phyloP scores from a whole-genome alignment of 2,113 vertebrate species.

The Micromys minutus region DNA sequence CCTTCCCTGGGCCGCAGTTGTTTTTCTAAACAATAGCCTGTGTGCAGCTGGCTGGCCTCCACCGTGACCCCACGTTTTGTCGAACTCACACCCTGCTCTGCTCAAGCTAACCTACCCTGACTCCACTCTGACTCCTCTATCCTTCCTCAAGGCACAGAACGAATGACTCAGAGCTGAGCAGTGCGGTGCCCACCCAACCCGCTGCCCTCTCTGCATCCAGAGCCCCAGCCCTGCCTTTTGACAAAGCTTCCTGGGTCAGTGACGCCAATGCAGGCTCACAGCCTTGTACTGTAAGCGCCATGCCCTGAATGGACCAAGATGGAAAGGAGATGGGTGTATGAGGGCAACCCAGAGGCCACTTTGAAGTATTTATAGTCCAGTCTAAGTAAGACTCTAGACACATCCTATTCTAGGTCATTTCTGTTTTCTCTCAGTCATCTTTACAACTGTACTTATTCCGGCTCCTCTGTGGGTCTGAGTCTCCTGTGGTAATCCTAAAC shows the following conservation, averaged over 20 bases:
- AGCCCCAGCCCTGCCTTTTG: background rate
- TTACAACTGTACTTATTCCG: background rate
- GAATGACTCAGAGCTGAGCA: background rate
- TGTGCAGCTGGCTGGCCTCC: background rate
- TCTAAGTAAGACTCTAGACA: background rate
- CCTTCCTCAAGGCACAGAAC: constrained; percentile 22
- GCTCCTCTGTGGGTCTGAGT: background rate
- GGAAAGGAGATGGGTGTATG: background rate
- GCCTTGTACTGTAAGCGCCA: fast-evolving
- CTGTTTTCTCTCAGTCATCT: background rate
- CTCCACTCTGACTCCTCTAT: background rate
- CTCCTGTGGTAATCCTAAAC: fast-evolving
- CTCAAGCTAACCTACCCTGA: background rate
- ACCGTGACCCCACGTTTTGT: background rate
- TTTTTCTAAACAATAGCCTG: background rate
- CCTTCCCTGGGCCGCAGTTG: no score
- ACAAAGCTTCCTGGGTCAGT: background rate
- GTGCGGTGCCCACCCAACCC: background rate
- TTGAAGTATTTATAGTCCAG: background rate
- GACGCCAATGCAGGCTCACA: fast-evolving
- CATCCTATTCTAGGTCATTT: background rate
- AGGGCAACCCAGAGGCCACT: fast-evolving
- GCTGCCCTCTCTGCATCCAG: background rate
- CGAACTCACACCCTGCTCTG: background rate
- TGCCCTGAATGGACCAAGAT: background rate